A percentile compares a stretch with the other conserved stretches of the same genome.
Conservation (phyloP, 1,140 invertebrate genomes). For the Atta colombica region DNA sequence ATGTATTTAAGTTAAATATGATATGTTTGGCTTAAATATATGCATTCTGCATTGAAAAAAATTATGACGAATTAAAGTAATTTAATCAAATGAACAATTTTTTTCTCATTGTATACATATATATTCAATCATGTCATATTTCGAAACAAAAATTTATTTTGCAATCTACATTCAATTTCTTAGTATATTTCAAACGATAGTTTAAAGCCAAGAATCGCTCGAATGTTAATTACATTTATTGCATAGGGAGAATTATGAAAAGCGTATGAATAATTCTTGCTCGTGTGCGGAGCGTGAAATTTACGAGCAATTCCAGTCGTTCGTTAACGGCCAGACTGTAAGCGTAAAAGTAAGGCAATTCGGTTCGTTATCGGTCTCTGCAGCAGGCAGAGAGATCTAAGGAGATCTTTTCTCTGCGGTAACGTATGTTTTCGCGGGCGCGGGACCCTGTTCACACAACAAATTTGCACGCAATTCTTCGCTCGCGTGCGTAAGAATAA, state of each 20-base stretch:
- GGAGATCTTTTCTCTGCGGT: conserved; percentile 38
- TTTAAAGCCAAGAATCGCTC: not conserved
- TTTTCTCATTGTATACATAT: not conserved
- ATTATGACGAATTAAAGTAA: too few relatives aligned
- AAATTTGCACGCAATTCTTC: conserved; percentile 63
- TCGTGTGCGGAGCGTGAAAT: conserved; percentile 44
- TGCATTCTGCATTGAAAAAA: too few relatives aligned
- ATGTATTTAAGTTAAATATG: too few relatives aligned
- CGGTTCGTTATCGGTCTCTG: conserved; percentile 40
- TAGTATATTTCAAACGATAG: conserved; percentile 20
- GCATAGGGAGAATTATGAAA: conserved; percentile 37
- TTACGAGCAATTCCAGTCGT: conserved; percentile 41
- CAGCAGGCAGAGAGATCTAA: conserved; percentile 28
- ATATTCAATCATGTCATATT: not conserved
- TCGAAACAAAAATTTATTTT: not conserved
- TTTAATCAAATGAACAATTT: too few relatives aligned
- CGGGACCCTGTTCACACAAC: conserved; percentile 59
- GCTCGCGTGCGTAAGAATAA: conserved; percentile 64
- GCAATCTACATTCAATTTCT: not conserved
- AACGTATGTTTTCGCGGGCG: conserved; percentile 42
- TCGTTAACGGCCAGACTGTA: conserved; percentile 28
- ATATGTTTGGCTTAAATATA: too few relatives aligned
- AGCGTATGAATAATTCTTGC: conserved; percentile 57
- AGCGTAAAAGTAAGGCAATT: conserved; percentile 40
- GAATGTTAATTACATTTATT: conserved; percentile 43